phyloP scores from a whole-genome alignment of 2,113 vertebrate genomes.

The Rhea pennata region DNA sequence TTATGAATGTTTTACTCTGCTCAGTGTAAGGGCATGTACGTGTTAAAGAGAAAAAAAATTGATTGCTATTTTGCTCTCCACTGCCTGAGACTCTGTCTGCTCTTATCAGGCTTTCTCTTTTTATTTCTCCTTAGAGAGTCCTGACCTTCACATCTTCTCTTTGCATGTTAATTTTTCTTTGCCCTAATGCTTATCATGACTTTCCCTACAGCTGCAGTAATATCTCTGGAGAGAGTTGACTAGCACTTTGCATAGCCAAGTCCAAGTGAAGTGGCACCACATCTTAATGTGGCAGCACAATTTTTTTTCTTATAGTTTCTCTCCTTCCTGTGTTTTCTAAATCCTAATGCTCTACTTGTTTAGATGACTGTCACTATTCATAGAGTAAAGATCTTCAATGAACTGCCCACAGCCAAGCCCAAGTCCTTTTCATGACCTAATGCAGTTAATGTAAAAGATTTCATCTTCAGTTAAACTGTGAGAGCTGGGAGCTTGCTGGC shows the following conservation, averaged over 20 bases:
- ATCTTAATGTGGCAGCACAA: not conserved
- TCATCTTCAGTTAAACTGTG: not conserved
- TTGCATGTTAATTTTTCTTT: not conserved
- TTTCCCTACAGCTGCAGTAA: not conserved
- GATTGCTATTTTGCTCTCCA: not conserved
- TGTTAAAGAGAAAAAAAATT: not conserved
- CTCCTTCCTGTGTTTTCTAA: not conserved
- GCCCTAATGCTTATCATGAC: not conserved
- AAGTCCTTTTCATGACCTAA: not conserved
- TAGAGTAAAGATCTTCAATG: not conserved
- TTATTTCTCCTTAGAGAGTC: not conserved
- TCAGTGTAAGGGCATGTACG: accelerated
- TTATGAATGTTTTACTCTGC: not conserved
- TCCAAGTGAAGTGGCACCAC: not conserved
- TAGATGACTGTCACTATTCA: not conserved
- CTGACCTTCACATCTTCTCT: not conserved
- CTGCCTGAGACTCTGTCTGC: not conserved
- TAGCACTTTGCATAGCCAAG: not conserved
- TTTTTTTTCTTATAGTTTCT: not conserved
- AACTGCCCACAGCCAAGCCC: not conserved
- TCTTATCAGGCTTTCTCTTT: not conserved
- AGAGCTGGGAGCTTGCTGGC: not conserved
- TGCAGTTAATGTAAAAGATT: not conserved
- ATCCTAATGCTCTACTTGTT: not conserved
- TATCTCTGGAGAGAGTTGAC: not conserved